phyloP scores from a whole-genome alignment of 2,888 invertebrate species.

The Coremacera marginata region DNA sequence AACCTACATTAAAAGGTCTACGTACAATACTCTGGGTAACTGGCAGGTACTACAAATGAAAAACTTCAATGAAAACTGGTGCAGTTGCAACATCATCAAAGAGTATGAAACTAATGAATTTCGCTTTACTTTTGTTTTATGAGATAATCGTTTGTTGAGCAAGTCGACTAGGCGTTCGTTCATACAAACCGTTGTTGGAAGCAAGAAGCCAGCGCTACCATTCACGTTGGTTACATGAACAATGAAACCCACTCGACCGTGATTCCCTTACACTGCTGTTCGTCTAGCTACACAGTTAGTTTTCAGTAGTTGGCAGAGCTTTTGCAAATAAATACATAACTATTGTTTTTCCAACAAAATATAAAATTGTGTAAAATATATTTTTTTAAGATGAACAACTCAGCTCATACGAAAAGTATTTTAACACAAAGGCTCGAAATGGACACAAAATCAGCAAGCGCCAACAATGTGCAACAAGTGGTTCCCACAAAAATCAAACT shows the following conservation, averaged over 20 bases:
- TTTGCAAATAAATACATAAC: neutral
- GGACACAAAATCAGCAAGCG: neutral
- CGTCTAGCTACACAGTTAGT: neutral
- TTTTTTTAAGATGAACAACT: neutral
- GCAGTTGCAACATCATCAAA: conserved; percentile 7
- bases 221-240: conserved; percentile 19
- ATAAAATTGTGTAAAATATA: neutral
- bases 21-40: neutral
- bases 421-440: neutral
- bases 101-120: conserved; percentile 19
- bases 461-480: neutral
- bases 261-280: conserved; percentile 48
- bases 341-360: neutral
- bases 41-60: neutral
- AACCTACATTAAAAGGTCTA: conserved; percentile 18
- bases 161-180: neutral
- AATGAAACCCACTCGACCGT: conserved; percentile 56
- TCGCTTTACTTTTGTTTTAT: neutral
- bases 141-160: neutral
- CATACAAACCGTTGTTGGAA: neutral
- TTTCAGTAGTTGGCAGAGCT: conserved; percentile 20
- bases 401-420: neutral
- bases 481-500: conserved; percentile 48
- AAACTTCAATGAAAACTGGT: conserved; percentile 15
- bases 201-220: conserved; percentile 3